phyloP scores from a whole-genome alignment of 1,140 invertebrate species.

The Brachionus manjavacas region DNA sequence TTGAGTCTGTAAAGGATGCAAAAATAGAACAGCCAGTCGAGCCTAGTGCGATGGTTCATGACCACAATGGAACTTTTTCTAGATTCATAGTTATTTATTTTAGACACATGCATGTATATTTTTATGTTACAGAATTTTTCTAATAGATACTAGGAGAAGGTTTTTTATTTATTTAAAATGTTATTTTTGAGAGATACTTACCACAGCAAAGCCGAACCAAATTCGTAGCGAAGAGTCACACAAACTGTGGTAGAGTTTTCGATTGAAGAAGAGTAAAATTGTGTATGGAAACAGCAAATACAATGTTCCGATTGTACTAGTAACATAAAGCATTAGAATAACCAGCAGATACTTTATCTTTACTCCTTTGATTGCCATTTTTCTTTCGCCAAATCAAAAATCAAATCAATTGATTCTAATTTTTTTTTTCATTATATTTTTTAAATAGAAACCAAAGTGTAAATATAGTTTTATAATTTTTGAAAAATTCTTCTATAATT shows the following conservation, averaged over 20 bases:
- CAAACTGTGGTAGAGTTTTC: neutral
- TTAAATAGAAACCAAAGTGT: neutral
- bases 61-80: constrained; percentile 4
- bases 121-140: constrained; percentile 4
- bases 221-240: neutral
- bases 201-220: constrained; percentile 31
- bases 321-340: constrained; percentile 2
- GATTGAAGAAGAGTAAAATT: neutral
- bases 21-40: constrained; percentile 40
- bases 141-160: neutral
- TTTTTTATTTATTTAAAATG: neutral
- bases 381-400: neutral
- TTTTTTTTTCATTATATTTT: neutral
- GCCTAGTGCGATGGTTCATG: constrained; percentile 33
- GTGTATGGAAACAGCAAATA: constrained; percentile 23
- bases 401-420: neutral
- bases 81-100: constrained; percentile 10
- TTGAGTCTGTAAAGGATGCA: constrained; percentile 8
- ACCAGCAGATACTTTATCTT: neutral
- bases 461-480: neutral
- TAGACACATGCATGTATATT: constrained; percentile 1
- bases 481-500: neutral
- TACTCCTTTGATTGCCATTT: neutral
- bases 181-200: neutral
- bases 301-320: constrained; percentile 19